Evolutionary conservation across 2,888 invertebrate genomes (phyloP).

Genomic region (Ellobium chinense): DNA sequence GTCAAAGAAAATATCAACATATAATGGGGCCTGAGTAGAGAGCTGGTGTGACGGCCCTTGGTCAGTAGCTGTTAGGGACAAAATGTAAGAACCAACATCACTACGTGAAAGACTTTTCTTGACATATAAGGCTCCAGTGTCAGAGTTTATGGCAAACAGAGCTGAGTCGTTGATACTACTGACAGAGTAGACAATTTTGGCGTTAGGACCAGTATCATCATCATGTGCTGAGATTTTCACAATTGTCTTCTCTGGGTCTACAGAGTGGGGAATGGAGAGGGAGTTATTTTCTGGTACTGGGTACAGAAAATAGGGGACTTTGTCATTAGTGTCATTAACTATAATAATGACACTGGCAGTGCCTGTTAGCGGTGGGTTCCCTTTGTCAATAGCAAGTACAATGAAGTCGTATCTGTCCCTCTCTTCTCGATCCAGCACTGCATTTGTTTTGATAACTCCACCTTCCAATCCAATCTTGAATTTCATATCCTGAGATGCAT

Average conservation of each 20-base stretch:
- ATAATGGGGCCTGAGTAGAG: constrained; percentile 48
- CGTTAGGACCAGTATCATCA: constrained; percentile 94
- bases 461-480: constrained; percentile 42
- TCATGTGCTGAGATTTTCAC: constrained; percentile 90
- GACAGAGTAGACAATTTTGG: constrained; percentile 94
- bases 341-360: constrained; percentile 46
- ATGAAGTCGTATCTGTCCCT: constrained; percentile 24
- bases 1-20: constrained; percentile 50
- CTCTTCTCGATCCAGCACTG: constrained; percentile 43
- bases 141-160: constrained; percentile 78
- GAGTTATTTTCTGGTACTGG: constrained; percentile 60
- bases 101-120: constrained; percentile 7
- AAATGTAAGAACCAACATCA: constrained; percentile 42
- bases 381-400: constrained; percentile 46
- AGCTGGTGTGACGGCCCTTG: constrained; percentile 38
- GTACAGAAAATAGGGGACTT: constrained; percentile 46
- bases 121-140: constrained; percentile 76
- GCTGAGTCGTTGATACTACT: constrained; percentile 83
- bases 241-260: constrained; percentile 60
- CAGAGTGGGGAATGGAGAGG: constrained; percentile 60
- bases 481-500: background rate
- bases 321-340: constrained; percentile 50
- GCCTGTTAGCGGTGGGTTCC: constrained; percentile 43
- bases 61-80: constrained; percentile 45
- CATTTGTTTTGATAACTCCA: constrained; percentile 47